Percentiles rank a stretch among this genome's conserved stretches.
Conservation (phyloP, 2,888 invertebrate species). For the Pyralis farinalis region DNA sequence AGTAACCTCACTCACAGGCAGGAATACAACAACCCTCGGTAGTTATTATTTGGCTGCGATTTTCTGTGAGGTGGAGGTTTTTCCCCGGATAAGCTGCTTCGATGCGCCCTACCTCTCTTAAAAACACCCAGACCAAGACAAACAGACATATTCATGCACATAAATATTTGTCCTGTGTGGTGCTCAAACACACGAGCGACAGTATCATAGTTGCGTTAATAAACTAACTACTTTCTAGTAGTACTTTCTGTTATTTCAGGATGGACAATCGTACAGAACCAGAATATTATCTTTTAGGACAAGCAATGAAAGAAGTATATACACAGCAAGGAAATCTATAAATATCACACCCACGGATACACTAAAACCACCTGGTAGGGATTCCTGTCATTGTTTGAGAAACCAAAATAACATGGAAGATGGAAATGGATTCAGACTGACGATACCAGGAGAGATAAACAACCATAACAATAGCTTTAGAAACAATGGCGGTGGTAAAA, state of each 20-base stretch:
- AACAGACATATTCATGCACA: no score
- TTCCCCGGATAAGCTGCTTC: no score
- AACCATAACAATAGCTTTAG: slow-evolving; percentile 33
- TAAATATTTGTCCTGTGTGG: no score
- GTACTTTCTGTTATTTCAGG: slow-evolving; percentile 49
- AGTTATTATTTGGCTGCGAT: no score
- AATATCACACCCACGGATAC: slow-evolving; percentile 48
- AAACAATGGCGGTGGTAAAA: slow-evolving; percentile 31
- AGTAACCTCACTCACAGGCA: no score
- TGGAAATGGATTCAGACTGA: slow-evolving; percentile 48
- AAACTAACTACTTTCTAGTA: no score
- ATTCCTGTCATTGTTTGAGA: slow-evolving; percentile 51
- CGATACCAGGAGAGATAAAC: slow-evolving; percentile 40
- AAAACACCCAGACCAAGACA: no score
- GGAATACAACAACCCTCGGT: no score
- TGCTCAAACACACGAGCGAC: no score
- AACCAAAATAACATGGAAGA: slow-evolving; percentile 37
- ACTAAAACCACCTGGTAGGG: slow-evolving; percentile 43
- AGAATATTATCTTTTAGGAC: slow-evolving; percentile 68
- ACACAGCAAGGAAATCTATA: slow-evolving; percentile 57
- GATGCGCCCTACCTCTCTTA: no score
- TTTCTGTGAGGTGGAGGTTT: no score
- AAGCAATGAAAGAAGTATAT: slow-evolving; percentile 60
- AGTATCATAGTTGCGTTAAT: no score
- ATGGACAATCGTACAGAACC: slow-evolving; percentile 68